Percentiles rank a stretch among this genome's conserved stretches.
phyloP scores from a whole-genome alignment of 2,888 invertebrate species.

The Acrobasis repandana region DNA sequence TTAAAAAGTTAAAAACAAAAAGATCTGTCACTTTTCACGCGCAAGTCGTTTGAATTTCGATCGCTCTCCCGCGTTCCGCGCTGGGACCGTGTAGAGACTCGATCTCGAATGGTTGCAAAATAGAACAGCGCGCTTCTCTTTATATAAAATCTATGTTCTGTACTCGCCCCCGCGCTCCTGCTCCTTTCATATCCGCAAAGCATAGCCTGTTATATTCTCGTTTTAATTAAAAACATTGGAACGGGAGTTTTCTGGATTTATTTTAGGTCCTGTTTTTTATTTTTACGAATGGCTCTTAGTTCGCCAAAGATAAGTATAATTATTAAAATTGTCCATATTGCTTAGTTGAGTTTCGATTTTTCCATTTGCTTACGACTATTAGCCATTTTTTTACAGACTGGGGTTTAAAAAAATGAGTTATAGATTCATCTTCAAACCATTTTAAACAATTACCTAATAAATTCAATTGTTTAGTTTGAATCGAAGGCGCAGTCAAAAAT shows the following conservation, averaged over 20 bases:
- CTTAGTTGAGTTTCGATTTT: too few species aligned
- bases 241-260: constrained; percentile 4
- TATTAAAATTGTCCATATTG: too few species aligned
- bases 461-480: too few species aligned
- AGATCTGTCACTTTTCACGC: constrained; percentile 69
- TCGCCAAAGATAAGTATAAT: too few species aligned
- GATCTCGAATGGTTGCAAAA: constrained; percentile 77
- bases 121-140: constrained; percentile 70
- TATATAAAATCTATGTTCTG: constrained; percentile 67
- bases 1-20: constrained; percentile 44
- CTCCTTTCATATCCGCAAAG: constrained; percentile 60
- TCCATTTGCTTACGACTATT: too few species aligned
- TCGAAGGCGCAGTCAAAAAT: too few species aligned
- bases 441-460: too few species aligned
- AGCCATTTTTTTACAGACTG: too few species aligned
- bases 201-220: constrained; percentile 34
- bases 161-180: constrained; percentile 65
- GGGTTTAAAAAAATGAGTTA: too few species aligned
- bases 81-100: constrained; percentile 73
- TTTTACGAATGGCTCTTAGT: too few species aligned
- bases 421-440: too few species aligned
- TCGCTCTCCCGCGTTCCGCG: constrained; percentile 67
- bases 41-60: constrained; percentile 46
- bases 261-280: not conserved
- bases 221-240: constrained; percentile 20